Percentiles rank a stretch among this genome's conserved stretches.
These are phyloP conservation scores for Oscheius sp. DNA, from an alignment of 2,888 invertebrate genomes.

Conservation along the genomic window DNA sequence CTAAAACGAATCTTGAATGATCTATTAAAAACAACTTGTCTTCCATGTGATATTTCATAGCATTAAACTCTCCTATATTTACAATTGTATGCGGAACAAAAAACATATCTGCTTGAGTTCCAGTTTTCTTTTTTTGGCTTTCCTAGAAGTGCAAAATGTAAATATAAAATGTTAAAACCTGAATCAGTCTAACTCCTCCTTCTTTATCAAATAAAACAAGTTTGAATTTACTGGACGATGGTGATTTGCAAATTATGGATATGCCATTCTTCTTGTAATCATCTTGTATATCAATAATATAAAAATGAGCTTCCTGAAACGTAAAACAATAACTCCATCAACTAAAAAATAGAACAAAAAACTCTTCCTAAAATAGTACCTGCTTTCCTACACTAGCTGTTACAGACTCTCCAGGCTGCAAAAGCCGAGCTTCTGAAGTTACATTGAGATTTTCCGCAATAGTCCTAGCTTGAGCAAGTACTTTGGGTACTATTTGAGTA, in stretches of 20 bases:
- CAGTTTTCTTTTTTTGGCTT: constrained; percentile 62
- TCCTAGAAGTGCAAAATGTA: too few relatives aligned
- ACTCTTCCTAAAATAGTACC: too few relatives aligned
- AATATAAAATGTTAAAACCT: constrained; percentile 31
- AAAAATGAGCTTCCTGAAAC: constrained; percentile 66
- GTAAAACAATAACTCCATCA: background rate
- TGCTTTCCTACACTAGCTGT: constrained; percentile 60
- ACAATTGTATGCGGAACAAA: constrained; percentile 69
- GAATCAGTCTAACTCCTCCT: constrained; percentile 69
- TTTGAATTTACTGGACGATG: constrained; percentile 69
- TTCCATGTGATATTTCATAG: constrained; percentile 68
- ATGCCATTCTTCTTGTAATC: constrained; percentile 62
- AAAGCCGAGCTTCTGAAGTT: constrained; percentile 35
- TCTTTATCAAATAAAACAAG: constrained; percentile 70
- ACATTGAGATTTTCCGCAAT: constrained; percentile 55
- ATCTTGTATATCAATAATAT: constrained; percentile 56
- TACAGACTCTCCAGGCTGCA: constrained; percentile 57
- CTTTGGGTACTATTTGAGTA: constrained; percentile 69
- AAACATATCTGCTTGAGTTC: constrained; percentile 69
- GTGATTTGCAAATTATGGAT: constrained; percentile 64
- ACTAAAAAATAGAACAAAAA: too few relatives aligned
- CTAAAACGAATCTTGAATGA: constrained; percentile 13
- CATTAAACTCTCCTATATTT: constrained; percentile 68
- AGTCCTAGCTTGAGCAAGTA: constrained; percentile 63
- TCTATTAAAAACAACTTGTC: constrained; percentile 52